phyloP scores from a whole-genome alignment of 2,113 vertebrate genomes.

The Lates calcarifer region DNA sequence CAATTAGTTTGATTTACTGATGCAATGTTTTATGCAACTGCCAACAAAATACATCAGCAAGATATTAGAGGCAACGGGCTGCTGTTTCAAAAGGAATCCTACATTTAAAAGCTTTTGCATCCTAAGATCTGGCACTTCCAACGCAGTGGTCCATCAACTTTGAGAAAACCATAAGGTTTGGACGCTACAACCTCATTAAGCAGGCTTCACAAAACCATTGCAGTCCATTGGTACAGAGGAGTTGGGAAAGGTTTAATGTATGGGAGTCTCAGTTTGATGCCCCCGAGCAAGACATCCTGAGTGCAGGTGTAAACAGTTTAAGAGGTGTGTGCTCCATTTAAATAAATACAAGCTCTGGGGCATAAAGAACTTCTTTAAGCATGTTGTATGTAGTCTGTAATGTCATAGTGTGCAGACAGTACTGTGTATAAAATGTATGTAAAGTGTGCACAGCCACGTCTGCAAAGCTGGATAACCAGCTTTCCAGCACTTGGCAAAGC shows the following conservation, averaged over 20 bases:
- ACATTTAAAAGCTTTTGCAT: not conserved
- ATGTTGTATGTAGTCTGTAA: not conserved
- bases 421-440: no score
- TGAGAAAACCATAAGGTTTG: not conserved
- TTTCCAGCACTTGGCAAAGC: no score
- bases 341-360: constrained; percentile 1
- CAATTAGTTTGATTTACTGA: not conserved
- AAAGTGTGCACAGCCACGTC: no score
- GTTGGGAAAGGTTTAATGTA: not conserved
- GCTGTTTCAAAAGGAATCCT: not conserved
- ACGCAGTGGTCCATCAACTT: not conserved
- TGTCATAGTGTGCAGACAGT: no score
- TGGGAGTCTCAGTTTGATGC: not conserved
- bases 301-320: not conserved
- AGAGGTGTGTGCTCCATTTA: not conserved
- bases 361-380: not conserved
- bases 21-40: not conserved
- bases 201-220: constrained; percentile 1
- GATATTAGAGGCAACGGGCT: not conserved
- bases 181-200: not conserved
- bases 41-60: not conserved
- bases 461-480: no score
- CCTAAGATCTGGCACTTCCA: not conserved
- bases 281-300: not conserved
- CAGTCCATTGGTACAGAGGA: not conserved